Percentiles rank a stretch among this genome's conserved stretches.
Evolutionary conservation across 2,113 vertebrate genomes (phyloP).

Genomic region (Pipra filicauda): DNA sequence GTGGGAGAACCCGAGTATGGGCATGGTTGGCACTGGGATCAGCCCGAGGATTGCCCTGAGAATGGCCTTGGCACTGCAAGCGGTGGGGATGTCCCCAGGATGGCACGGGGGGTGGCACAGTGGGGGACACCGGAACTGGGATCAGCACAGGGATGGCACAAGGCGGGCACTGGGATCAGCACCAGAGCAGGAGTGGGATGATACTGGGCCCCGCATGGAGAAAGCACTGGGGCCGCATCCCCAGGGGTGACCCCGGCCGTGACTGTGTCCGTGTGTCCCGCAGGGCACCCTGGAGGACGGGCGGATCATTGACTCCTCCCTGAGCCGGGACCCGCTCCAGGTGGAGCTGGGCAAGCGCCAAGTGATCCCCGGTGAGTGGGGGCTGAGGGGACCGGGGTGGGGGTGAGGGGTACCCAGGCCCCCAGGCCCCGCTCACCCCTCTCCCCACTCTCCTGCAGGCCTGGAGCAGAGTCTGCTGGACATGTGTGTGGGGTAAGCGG

Average conservation of each 20-base stretch:
- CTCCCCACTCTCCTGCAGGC: constrained; percentile 70
- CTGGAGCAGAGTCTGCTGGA: constrained; percentile 92
- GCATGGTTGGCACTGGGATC: background rate
- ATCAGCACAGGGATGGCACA: too few species aligned
- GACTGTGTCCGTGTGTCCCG: background rate
- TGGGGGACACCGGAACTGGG: too few species aligned
- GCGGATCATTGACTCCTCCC: constrained; percentile 88
- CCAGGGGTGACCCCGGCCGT: accelerated
- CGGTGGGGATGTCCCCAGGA: accelerated
- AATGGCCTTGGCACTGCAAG: background rate
- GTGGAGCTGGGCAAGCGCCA: constrained; percentile 93
- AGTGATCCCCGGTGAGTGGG: constrained; percentile 85
- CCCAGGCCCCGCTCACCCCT: background rate
- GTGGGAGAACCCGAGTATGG: background rate
- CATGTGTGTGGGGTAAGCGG: constrained; percentile 89
- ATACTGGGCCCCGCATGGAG: accelerated
- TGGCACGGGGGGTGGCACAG: background rate
- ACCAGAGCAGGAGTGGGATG: background rate
- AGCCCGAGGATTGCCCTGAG: background rate
- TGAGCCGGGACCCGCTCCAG: constrained; percentile 87
- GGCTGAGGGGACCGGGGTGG: accelerated
- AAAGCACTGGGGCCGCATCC: background rate
- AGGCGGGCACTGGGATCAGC: too few species aligned
- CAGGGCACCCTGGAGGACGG: constrained; percentile 92
- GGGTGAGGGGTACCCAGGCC: background rate